Evolutionary conservation across 1,140 invertebrate species (phyloP), one percentile per base, ranked within the genome.

Genomic region (Sitobion miscanthi): DNA sequence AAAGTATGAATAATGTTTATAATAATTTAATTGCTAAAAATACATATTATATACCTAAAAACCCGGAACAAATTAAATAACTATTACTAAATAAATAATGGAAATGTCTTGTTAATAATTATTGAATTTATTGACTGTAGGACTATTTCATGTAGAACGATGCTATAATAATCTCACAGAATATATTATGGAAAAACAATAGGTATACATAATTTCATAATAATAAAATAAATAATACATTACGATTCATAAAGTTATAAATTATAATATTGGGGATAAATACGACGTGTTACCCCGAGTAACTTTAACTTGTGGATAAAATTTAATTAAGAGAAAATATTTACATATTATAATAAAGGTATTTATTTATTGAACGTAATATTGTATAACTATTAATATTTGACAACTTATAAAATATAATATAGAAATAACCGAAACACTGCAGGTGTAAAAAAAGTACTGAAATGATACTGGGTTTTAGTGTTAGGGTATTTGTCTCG

Each of bases 371-470:
- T 69, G 14, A 69, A 5, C 14, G 30, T n/a, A 69, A n/a, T 69
- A 14, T 69, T n/a, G 30, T n/a, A n/a, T n/a, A 17, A 69, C 11
- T 69, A 69, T 69, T n/a, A 69, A 14, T n/a, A 17, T 69, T 69
- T 69, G 62, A n/a, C 30, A 69, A n/a, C 62, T 69, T 69, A 77
- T n/a, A n/a, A 69, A 69, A 69, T 77, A n/a, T n/a, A n/a, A 77
- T 77, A 14, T 30, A 11, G 14, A 69, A 17, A 77, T 77, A 77
- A n/a, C 30, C 30, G 14, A n/a, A 77, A n/a, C 14, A 77, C 30
- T n/a, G 62, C 62, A 77, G 62, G 62, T 77, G 62, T 77, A 77
- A 14, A 77, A 17, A 69, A 77, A 77, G 14, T 77, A 77, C n/a
- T 77, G 62, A 35, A 77, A 77, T 77, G 14, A 77, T 77, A n/a